Evolutionary conservation across 2,888 invertebrate species (phyloP), one percentile per base, ranked within the genome.

Genomic region (Sarcophaga variegata): DNA sequence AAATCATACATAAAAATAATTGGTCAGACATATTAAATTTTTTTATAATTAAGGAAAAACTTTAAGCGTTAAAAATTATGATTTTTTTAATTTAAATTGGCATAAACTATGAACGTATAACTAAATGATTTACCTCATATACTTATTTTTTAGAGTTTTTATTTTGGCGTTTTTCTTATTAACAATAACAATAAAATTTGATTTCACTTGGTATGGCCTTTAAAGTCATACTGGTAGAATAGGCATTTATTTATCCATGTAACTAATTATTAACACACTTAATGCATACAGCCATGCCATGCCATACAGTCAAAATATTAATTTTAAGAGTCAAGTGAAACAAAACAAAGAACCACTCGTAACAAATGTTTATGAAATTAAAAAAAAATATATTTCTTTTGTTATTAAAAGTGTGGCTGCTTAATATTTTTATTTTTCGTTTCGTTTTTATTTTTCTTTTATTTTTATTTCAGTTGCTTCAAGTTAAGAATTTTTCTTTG

Each of bases 211-310:
- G 8, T 37, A 86, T 79, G 82, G 79, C 81, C 82, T 82, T 86
- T 76, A 76, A 54, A 64, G 66, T 27, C 71, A 27, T 37, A 37
- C 37, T 37, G 37, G 10, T 37, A 10, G 37, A 8, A 37, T 78
- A 79, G 69, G 75, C 66, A 69, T 79, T 78, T 37, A 37, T 37
- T 37, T 75, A 66, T 66, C 22, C 74, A 74, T 72, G 75, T 85
- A 81, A 78, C 75, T 71, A 81, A 81, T 67, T 83, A 77, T 27
- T 60, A 45, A 75, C 64, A 74, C 60, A 69, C 22, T 49, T 27
- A 47, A 37, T 27, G 47, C 59, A n/a, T 37, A 37, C 37, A 37
- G 37, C 37, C 37, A 37, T 37, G 37, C 37, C 37, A 37, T 8
- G 37, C 37, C 37, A 37, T 37, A 0, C 37, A 37, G 37, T 37